Conservation (phyloP, 2,797 vertebrate species). For the Enteromius fasciolatus region DNA sequence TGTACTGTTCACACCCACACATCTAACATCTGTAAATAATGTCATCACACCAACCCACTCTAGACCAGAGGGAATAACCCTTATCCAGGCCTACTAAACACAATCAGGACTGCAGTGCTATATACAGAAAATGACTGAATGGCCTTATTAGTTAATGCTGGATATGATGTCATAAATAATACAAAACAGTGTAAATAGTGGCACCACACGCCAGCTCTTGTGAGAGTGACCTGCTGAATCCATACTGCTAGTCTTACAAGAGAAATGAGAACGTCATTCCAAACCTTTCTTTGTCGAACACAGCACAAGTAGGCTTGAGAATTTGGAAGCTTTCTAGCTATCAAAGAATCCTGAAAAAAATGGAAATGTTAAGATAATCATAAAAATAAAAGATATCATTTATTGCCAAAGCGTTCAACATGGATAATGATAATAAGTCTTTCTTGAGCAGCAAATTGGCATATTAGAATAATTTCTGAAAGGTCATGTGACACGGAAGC, state of each 20-base stretch:
- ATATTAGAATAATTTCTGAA: not conserved
- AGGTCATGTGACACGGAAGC: too few species aligned
- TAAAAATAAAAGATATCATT: too few species aligned
- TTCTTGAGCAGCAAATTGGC: not conserved
- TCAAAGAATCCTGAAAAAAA: too few species aligned
- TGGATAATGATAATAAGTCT: not conserved
- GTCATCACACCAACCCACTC: not conserved
- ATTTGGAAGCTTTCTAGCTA: too few species aligned
- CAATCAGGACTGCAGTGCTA: conserved; percentile 6
- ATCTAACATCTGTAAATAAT: conserved; percentile 37
- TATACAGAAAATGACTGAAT: conserved; percentile 64
- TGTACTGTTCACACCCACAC: not conserved
- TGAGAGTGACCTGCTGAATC: not conserved
- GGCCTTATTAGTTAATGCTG: conserved; percentile 73
- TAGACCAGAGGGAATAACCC: not conserved
- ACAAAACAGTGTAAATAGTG: conserved; percentile 18
- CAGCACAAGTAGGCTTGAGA: too few species aligned
- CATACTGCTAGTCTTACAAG: not conserved
- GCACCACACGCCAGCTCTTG: not conserved
- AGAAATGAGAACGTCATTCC: not conserved
- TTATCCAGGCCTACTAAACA: not conserved
- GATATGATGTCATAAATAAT: conserved; percentile 68
- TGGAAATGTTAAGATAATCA: too few species aligned
- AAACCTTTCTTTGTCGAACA: not conserved
- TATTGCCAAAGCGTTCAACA: too few species aligned